phyloP scores from a whole-genome alignment of 2,888 invertebrate species.

The Gisinianus flammeolus region DNA sequence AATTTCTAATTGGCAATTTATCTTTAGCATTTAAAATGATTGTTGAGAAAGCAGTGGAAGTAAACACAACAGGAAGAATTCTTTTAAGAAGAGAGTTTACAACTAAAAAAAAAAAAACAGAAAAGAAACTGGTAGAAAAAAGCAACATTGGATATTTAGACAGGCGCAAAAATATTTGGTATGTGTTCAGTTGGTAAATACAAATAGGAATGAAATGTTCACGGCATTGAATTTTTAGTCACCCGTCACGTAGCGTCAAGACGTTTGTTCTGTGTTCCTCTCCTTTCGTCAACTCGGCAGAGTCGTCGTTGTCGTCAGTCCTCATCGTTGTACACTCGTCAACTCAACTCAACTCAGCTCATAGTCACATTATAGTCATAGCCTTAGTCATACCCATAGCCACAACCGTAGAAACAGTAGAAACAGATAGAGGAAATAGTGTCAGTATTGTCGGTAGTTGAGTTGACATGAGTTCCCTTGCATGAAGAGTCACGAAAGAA shows the following conservation, averaged over 20 bases:
- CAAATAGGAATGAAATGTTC: constrained; percentile 36
- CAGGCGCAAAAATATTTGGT: constrained; percentile 10
- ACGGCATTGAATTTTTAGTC: constrained; percentile 37
- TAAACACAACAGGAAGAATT: no score
- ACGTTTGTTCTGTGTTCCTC: constrained; percentile 31
- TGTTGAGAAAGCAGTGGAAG: no score
- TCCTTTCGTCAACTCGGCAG: constrained; percentile 21
- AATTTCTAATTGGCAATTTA: no score
- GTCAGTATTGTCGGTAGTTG: constrained; percentile 40
- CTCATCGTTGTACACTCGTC: neutral
- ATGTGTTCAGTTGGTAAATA: neutral
- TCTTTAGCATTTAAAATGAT: no score
- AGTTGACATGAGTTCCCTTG: constrained; percentile 35
- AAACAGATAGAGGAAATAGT: constrained; percentile 37
- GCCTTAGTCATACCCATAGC: no score
- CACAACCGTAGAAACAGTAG: neutral
- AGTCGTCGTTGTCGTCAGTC: neutral
- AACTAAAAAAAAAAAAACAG: neutral
- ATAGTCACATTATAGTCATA: no score
- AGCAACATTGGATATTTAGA: constrained; percentile 6
- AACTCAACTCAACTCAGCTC: neutral
- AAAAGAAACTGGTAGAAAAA: neutral
- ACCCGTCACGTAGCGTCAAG: constrained; percentile 40
- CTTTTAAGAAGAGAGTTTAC: no score
- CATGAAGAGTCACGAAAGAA: constrained; percentile 39